Evolutionary conservation across 2,888 invertebrate genomes (phyloP).

Genomic region (Ormia ochracea): DNA sequence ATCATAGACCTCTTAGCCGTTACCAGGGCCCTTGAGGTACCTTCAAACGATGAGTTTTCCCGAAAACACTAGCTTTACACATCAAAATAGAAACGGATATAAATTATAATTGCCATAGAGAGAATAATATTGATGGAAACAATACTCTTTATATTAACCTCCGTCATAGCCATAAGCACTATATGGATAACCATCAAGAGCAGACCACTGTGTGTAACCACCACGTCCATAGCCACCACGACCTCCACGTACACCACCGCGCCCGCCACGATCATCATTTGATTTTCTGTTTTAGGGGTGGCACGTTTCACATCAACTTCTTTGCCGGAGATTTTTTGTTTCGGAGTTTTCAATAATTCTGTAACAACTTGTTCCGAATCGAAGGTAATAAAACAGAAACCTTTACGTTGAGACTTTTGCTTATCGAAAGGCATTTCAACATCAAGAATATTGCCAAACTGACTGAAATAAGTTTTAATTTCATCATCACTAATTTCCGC

Average conservation of each 20-base stretch:
- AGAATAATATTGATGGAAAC: too few relatives aligned
- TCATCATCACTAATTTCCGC: slow-evolving; percentile 95
- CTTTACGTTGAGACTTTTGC: slow-evolving; percentile 96
- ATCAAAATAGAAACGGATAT: too few relatives aligned
- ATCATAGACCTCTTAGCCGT: too few relatives aligned
- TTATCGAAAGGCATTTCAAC: slow-evolving; percentile 98
- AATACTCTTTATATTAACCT: too few relatives aligned
- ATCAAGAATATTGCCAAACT: slow-evolving; percentile 94
- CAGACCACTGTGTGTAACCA: too few relatives aligned
- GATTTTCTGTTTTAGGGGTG: slow-evolving; percentile 90
- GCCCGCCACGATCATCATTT: slow-evolving; percentile 81
- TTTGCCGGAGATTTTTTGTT: slow-evolving; percentile 94
- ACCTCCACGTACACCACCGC: slow-evolving; percentile 83
- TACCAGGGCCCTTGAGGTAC: too few relatives aligned
- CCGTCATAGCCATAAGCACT: too few relatives aligned
- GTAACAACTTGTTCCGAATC: slow-evolving; percentile 96
- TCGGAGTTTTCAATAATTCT: slow-evolving; percentile 92
- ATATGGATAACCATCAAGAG: too few relatives aligned
- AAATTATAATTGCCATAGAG: too few relatives aligned
- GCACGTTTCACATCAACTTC: slow-evolving; percentile 98
- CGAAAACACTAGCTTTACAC: too few relatives aligned
- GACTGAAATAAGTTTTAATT: slow-evolving; percentile 93
- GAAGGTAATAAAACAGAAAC: slow-evolving; percentile 98
- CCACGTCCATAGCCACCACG: slow-evolving; percentile 79
- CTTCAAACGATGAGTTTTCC: too few relatives aligned